A percentile compares a stretch with the other conserved stretches of the same genome.
phyloP scores from a whole-genome alignment of 1,140 invertebrate species.

The Parasteatoda tepidariorum region DNA sequence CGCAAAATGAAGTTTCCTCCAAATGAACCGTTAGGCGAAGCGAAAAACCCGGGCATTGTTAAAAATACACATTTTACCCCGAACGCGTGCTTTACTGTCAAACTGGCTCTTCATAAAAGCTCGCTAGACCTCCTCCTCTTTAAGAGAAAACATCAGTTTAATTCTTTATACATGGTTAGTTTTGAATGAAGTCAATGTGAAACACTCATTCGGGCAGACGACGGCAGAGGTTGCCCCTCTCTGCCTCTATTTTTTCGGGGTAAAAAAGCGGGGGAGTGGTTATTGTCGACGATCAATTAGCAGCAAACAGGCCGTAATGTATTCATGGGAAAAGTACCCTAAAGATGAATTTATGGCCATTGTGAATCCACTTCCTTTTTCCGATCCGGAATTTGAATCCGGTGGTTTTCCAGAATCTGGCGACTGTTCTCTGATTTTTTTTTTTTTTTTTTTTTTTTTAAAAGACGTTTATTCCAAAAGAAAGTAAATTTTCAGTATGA shows the following conservation, averaged over 20 bases:
- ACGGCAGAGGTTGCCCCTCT: neutral
- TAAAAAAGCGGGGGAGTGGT: neutral
- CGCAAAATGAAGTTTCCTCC: neutral
- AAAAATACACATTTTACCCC: too few species aligned
- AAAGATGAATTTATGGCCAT: constrained; percentile 8
- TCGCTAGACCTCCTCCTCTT: too few species aligned
- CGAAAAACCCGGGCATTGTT: too few species aligned
- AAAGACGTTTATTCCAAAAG: too few species aligned
- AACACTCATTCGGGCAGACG: neutral
- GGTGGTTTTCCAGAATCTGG: too few species aligned
- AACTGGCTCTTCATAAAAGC: too few species aligned
- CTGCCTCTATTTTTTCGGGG: neutral
- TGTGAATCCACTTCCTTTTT: constrained; percentile 4
- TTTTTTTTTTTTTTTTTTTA: too few species aligned
- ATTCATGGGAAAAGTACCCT: neutral
- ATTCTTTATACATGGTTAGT: constrained; percentile 8
- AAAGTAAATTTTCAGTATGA: too few species aligned
- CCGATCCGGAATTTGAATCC: too few species aligned
- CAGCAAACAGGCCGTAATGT: constrained; percentile 23
- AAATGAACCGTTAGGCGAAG: neutral
- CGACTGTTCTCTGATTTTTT: too few species aligned
- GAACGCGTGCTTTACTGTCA: too few species aligned
- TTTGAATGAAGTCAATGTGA: neutral
- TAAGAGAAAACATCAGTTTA: constrained; percentile 18
- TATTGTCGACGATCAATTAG: constrained; percentile 31